Percentiles rank a stretch among this genome's conserved stretches.
These are phyloP conservation scores for Eupithecia pulchellata DNA, from an alignment of 2,888 invertebrate species.

Conservation along the genomic window DNA sequence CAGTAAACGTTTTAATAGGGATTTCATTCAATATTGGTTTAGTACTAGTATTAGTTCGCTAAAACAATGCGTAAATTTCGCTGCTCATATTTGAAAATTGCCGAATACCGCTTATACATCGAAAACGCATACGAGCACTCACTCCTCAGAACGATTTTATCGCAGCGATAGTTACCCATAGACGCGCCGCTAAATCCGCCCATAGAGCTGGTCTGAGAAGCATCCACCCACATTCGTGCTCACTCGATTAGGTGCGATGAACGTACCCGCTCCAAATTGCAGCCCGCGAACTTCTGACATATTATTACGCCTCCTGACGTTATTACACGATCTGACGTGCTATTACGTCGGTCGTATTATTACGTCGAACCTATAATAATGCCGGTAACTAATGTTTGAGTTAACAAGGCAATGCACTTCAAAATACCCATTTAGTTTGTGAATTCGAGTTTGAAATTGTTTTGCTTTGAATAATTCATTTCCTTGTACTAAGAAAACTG, in stretches of 20 bases:
- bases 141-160: background rate
- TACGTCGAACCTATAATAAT: slow-evolving; percentile 32
- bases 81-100: too few relatives aligned
- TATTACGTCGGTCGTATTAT: slow-evolving; percentile 17
- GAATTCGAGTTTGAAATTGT: slow-evolving; percentile 34
- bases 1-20: background rate
- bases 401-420: slow-evolving; percentile 45
- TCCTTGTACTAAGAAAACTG: background rate
- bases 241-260: slow-evolving; percentile 63
- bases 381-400: slow-evolving; percentile 41
- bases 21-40: background rate
- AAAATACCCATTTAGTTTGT: slow-evolving; percentile 42
- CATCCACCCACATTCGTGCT: slow-evolving; percentile 37
- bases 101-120: too few relatives aligned
- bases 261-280: slow-evolving; percentile 59
- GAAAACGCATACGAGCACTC: too few relatives aligned
- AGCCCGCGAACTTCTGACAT: slow-evolving; percentile 45
- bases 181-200: background rate
- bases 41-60: background rate
- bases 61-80: background rate
- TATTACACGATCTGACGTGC: slow-evolving; percentile 30
- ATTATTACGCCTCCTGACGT: slow-evolving; percentile 42
- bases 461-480: slow-evolving; percentile 17
- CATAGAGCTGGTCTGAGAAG: background rate
- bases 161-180: background rate